phyloP scores from a whole-genome alignment of 1,140 invertebrate genomes.

The Planococcus citri region DNA sequence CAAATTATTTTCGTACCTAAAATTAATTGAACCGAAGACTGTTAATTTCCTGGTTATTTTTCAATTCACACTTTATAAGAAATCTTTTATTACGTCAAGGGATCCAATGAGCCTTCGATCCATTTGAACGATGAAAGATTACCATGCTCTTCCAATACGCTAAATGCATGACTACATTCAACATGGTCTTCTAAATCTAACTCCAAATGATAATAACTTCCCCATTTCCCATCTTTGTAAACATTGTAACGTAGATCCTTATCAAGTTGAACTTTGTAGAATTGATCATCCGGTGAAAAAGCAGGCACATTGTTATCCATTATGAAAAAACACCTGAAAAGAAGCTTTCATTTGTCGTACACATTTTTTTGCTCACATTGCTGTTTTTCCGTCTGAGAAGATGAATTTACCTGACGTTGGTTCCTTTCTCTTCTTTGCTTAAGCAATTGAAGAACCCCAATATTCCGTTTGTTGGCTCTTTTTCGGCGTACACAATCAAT shows the following conservation, averaged over 20 bases:
- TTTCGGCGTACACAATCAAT: slow-evolving; percentile 45
- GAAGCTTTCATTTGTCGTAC: no score
- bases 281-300: slow-evolving; percentile 45
- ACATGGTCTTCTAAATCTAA: slow-evolving; percentile 39
- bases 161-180: slow-evolving; percentile 58
- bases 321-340: slow-evolving; percentile 49
- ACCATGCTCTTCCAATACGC: slow-evolving; percentile 68
- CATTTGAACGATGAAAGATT: slow-evolving; percentile 69
- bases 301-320: slow-evolving; percentile 48
- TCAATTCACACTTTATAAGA: no score
- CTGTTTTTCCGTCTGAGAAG: no score
- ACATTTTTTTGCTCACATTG: no score
- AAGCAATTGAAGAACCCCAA: slow-evolving; percentile 68
- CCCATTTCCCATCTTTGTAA: slow-evolving; percentile 58
- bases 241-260: slow-evolving; percentile 70
- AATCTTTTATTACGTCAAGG: slow-evolving; percentile 28
- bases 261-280: slow-evolving; percentile 49
- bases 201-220: slow-evolving; percentile 53
- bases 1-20: no score
- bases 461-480: slow-evolving; percentile 57
- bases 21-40: no score
- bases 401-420: no score
- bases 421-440: slow-evolving; percentile 51
- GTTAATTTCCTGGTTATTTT: no score
- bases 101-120: slow-evolving; percentile 38